These are phyloP conservation scores for Paramisgurnus dabryanus DNA, from an alignment of 2,113 vertebrate species.

Conservation along the genomic window DNA sequence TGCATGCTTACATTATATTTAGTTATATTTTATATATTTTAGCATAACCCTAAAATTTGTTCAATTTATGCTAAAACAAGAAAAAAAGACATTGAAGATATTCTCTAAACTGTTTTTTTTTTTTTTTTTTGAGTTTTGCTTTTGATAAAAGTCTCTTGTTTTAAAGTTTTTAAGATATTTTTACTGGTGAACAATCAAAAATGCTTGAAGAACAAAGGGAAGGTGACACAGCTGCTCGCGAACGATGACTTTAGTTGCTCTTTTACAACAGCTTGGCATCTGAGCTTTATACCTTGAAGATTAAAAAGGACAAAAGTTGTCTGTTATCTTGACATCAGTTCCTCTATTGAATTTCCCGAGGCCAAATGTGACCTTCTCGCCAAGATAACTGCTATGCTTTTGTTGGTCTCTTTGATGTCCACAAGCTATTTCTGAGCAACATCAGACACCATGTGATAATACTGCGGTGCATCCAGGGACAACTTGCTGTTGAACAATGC, in stretches of 20 bases:
- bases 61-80: neutral
- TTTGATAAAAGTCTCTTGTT: neutral
- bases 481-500: slow-evolving; percentile 4
- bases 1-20: no score
- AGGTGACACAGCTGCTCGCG: neutral
- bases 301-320: slow-evolving; percentile 2
- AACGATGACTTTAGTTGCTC: neutral
- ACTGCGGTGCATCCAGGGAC: slow-evolving; percentile 53
- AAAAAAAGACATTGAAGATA: no score
- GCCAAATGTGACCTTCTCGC: slow-evolving; percentile 26
- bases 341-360: neutral
- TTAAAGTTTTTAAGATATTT: no score
- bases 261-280: neutral
- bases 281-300: neutral
- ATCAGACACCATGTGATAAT: slow-evolving; percentile 62
- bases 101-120: no score
- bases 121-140: neutral
- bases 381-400: neutral
- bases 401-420: neutral
- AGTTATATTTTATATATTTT: no score
- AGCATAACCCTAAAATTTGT: no score
- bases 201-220: neutral
- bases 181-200: no score
- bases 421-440: slow-evolving; percentile 48
- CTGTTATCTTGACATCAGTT: neutral